Base-by-base conservation (phyloP, 2,113 vertebrate genomes). In the Motacilla tschutschensis region DNA sequence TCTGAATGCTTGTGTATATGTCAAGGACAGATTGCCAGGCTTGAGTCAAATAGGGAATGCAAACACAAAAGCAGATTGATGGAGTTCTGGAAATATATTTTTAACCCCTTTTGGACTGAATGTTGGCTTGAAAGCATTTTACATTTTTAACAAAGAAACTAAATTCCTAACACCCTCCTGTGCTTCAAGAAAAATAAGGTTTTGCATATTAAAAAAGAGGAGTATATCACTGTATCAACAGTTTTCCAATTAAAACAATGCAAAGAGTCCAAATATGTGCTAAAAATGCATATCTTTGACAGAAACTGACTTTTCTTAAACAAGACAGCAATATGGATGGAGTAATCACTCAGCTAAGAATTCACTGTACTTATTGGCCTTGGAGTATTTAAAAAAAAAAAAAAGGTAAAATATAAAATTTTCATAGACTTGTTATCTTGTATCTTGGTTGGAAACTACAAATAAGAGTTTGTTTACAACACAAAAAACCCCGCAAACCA, bases 401-500 rank as follows among this genome's bases (percentile, higher is more conserved):
- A 20, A 33, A n/a, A 54, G 3, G 21, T 10, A 66, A 62, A 78
- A 18, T 15, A n/a, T 2, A 6, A 40, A 54, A 26, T 36, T 53
- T 55, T 69, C 44, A 38, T 14, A 9, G 5, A 31, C 28, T 28
- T 15, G 0, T 25, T 67, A 47, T 17, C 7, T 66, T 71, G 44
- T 22, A 44, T 44, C 41, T 60, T 57, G 12, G 35, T 22, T 16
- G 64, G 33, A 76, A 79, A 28, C 63, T 7, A 47, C 3, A 70
- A 73, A 44, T 26, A 5, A 31, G 20, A 46, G 18, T 20, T 43
- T 48, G 36, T 20, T 50, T 47, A n/a, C 38, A 71, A 71, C 17
- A 66, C 10, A 35, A 41, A 44, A 55, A 41, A 1, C 0, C 2
- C 12, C 1, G 0, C 20, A 73, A 57, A 43, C 3, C 26, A 57